A percentile compares a stretch with the other conserved stretches of the same genome.
phyloP scores from a whole-genome alignment of 2,797 vertebrate genomes.

The Lepus townsendii region DNA sequence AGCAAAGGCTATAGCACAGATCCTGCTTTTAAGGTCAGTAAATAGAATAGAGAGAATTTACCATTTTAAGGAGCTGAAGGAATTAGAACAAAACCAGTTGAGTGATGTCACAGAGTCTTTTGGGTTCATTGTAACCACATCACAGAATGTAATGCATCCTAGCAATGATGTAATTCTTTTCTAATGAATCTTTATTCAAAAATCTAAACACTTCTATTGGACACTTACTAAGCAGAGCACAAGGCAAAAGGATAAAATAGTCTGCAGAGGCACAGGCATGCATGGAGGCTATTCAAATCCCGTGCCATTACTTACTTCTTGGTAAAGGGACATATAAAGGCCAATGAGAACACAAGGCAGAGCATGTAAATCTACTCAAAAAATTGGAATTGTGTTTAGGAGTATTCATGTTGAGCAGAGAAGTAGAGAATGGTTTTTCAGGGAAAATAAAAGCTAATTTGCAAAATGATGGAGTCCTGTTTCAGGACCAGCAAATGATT shows the following conservation, averaged over 20 bases:
- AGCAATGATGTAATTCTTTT: background rate
- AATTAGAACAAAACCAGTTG: background rate
- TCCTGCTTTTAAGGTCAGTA: conserved; percentile 62
- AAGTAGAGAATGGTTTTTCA: background rate
- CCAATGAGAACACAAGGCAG: background rate
- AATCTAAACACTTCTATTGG: background rate
- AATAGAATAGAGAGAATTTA: conserved; percentile 54
- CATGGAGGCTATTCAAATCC: background rate
- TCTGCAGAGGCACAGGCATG: background rate
- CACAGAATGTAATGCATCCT: background rate
- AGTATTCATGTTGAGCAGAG: background rate
- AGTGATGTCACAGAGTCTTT: background rate
- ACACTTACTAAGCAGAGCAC: background rate
- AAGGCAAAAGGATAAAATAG: background rate
- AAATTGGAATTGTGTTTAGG: background rate
- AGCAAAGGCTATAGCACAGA: conserved; percentile 52
- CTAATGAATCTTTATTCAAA: background rate
- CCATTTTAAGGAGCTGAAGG: background rate
- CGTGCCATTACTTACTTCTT: too few species aligned
- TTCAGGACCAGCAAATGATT: background rate
- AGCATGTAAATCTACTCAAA: background rate
- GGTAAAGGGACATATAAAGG: background rate
- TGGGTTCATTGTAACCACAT: background rate
- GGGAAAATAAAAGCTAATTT: background rate
- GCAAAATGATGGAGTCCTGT: background rate